Conservation (phyloP, 2,888 invertebrate species). For the Ctena decussata region DNA sequence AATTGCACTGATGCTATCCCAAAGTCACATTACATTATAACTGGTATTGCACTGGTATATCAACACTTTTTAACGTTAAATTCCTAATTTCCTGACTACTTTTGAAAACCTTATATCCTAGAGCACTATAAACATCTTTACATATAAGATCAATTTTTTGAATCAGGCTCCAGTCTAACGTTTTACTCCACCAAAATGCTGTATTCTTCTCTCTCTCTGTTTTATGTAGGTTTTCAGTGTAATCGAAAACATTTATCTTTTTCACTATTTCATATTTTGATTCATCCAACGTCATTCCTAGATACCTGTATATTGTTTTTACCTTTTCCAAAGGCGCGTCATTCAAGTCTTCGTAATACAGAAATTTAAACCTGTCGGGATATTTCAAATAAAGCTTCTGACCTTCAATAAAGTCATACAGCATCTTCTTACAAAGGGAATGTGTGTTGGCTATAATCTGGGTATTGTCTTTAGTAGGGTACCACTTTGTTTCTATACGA, state of each 20-base stretch:
- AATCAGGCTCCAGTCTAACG: slow-evolving; percentile 18
- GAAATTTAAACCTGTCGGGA: slow-evolving; percentile 30
- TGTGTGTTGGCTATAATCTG: slow-evolving; percentile 2
- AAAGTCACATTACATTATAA: neutral
- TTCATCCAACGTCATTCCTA: slow-evolving; percentile 38
- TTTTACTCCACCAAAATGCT: slow-evolving; percentile 41
- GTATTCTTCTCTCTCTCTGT: slow-evolving; percentile 25
- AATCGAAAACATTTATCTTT: slow-evolving; percentile 17
- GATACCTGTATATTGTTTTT: slow-evolving; percentile 36
- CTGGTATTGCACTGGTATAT: slow-evolving; percentile 14
- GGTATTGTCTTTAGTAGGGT: neutral
- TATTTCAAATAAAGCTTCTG: slow-evolving; percentile 17
- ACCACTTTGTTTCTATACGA: slow-evolving; percentile 28
- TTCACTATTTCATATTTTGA: slow-evolving; percentile 1
- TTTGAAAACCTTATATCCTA: slow-evolving; percentile 27
- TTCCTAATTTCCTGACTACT: slow-evolving; percentile 5
- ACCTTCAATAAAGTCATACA: slow-evolving; percentile 28
- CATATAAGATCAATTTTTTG: slow-evolving; percentile 24
- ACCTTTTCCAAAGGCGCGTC: slow-evolving; percentile 34
- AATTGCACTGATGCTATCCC: too few species aligned
- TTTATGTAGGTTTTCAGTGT: neutral
- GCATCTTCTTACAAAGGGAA: slow-evolving; percentile 25
- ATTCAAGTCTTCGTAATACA: slow-evolving; percentile 44
- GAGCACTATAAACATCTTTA: slow-evolving; percentile 25
- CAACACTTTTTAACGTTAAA: slow-evolving; percentile 16